Conservation (phyloP, 1,140 invertebrate species). For the Macrosteles quadrilineatus region DNA sequence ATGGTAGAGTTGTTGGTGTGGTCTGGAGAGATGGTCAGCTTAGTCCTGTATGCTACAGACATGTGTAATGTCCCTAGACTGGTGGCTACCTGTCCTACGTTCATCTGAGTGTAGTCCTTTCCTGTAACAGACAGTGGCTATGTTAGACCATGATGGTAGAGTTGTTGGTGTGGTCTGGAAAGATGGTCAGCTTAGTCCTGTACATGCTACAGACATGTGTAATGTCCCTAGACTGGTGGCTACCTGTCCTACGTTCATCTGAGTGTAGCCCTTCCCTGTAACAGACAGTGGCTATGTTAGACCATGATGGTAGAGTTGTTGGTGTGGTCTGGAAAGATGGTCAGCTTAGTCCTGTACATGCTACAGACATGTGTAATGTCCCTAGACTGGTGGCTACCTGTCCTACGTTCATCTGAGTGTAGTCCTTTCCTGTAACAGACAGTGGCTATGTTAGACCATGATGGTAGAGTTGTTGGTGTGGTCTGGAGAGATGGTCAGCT, state of each 20-base stretch:
- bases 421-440: conserved; percentile 60
- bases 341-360: no score
- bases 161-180: conserved; percentile 70
- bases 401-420: conserved; percentile 78
- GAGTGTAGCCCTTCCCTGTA: conserved; percentile 69
- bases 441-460: conserved; percentile 90
- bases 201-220: conserved; percentile 76
- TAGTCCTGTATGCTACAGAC: conserved; percentile 80
- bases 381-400: conserved; percentile 81
- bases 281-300: conserved; percentile 61
- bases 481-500: conserved; percentile 86
- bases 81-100: conserved; percentile 80
- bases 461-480: conserved; percentile 65
- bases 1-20: conserved; percentile 65
- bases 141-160: conserved; percentile 81
- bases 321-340: conserved; percentile 79
- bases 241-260: conserved; percentile 78
- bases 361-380: conserved; percentile 73
- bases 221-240: conserved; percentile 81
- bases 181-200: conserved; percentile 85
- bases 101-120: conserved; percentile 73
- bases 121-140: conserved; percentile 66
- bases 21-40: conserved; percentile 86
- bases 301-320: conserved; percentile 70
- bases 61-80: conserved; percentile 78